Evolutionary conservation across 2,888 invertebrate species (phyloP), one percentile per base, ranked within the genome.

Genomic region (Anticlea derivata): DNA sequence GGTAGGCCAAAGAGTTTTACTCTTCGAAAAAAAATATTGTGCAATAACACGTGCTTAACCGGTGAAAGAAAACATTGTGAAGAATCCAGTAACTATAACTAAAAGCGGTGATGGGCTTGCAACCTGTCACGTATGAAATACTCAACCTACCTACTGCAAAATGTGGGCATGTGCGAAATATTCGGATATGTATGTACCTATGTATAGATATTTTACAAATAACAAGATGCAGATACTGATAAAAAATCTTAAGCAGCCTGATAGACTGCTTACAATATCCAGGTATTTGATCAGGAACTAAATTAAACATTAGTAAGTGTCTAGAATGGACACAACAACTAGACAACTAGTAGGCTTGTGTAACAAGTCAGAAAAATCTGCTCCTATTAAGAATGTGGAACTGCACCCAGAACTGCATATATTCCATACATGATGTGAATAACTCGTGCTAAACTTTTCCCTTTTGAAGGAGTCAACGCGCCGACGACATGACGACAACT

Each of bases 401-500:
- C 61, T 56, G 53, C 53, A 29, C 48, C 53, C 47, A 48, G 20
- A n/a, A n/a, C n/a, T 29, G 24, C 17, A 39, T 44, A 39, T 44
- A 31, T 45, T 35, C 46, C 40, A 51, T 54, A 50, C 44, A 35
- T 52, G 41, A 55, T 46, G 45, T 46, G 50, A 41, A 46, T 50
- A 34, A 63, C 63, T 66, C 55, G 60, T 34, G 60, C 44, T 46
- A 27, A 70, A 73, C 72, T 80, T 83, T 83, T 83, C 81, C 76
- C 75, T 76, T 78, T 70, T 27, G 71, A 70, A 63, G 63, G 63
- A 70, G 62, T 65, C 76, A 79, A 75, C 65, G 83, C 64, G 72
- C 81, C 60, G 54, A 30, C 58, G 65, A 45, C 20, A 5, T 24
- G 31, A 39, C 24, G 38, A 44, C 47, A 30, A 47, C 65, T 55